Percentiles rank a stretch among this genome's conserved stretches.
Conservation (phyloP, 2,113 vertebrate species). For the Alligator mississippiensis region DNA sequence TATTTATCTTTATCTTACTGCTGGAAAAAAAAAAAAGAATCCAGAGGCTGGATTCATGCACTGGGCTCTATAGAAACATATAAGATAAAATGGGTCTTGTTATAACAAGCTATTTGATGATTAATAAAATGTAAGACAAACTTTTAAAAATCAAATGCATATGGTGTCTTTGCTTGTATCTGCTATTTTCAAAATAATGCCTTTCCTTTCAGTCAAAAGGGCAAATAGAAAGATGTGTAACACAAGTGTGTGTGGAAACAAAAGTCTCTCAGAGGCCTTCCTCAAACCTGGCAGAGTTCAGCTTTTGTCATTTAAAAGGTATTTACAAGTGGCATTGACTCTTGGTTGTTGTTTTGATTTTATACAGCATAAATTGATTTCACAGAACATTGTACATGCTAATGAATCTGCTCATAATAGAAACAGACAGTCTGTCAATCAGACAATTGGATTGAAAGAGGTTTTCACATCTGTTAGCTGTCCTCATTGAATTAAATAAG, state of each 20-base stretch:
- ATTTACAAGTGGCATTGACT: conserved; percentile 10
- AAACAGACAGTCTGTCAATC: conserved; percentile 54
- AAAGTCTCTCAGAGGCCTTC: background rate
- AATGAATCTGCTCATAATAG: conserved; percentile 49
- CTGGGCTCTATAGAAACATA: background rate
- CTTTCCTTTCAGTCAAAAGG: background rate
- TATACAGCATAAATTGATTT: conserved; percentile 34
- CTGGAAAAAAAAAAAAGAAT: background rate
- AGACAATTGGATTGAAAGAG: background rate
- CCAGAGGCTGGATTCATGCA: fast-evolving
- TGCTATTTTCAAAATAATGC: background rate
- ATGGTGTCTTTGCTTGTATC: background rate
- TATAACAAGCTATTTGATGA: background rate
- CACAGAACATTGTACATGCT: conserved; percentile 34
- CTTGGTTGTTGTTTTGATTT: conserved; percentile 41
- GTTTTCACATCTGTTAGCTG: conserved; percentile 35
- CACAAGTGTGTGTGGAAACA: background rate
- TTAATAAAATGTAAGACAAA: background rate
- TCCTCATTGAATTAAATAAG: conserved; percentile 53
- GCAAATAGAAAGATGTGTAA: background rate
- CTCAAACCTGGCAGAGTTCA: background rate
- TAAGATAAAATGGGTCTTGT: background rate
- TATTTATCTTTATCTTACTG: background rate
- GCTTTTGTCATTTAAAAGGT: background rate
- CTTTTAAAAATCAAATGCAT: conserved; percentile 4